These are phyloP conservation scores for Apotomis capreana DNA, from an alignment of 2,888 invertebrate genomes.

Conservation along the genomic window DNA sequence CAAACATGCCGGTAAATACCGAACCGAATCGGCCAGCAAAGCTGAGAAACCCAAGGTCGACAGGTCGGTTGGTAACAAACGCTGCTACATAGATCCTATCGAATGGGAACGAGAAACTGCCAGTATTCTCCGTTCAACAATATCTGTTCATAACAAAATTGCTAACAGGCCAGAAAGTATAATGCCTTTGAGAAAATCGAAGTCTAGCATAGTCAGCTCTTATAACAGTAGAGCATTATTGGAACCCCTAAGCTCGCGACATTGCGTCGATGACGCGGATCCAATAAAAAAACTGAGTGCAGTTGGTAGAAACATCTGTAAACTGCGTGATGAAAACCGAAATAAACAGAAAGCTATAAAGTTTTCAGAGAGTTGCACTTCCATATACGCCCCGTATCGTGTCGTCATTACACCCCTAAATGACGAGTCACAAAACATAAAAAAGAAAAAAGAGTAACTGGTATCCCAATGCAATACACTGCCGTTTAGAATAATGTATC, in stretches of 20 bases:
- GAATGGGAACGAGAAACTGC: conserved; percentile 83
- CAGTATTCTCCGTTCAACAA: conserved; percentile 78
- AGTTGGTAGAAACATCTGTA: conserved; percentile 74
- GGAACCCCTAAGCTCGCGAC: conserved; percentile 60
- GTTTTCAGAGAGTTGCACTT: conserved; percentile 73
- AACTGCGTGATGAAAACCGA: conserved; percentile 67
- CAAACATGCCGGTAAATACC: conserved; percentile 65
- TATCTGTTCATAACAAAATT: conserved; percentile 76
- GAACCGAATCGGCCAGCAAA: conserved; percentile 76
- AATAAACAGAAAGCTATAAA: conserved; percentile 66
- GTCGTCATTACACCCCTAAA: conserved; percentile 70
- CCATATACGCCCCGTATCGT: conserved; percentile 72
- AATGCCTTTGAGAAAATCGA: conserved; percentile 63
- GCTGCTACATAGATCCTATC: conserved; percentile 79
- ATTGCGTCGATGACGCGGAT: conserved; percentile 60
- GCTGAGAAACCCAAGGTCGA: conserved; percentile 69
- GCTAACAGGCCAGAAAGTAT: conserved; percentile 59
- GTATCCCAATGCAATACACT: conserved; percentile 39
- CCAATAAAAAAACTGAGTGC: conserved; percentile 75
- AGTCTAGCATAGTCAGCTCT: conserved; percentile 62
- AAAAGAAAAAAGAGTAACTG: conserved; percentile 52
- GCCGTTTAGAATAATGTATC: background rate
- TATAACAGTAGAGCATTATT: conserved; percentile 54
- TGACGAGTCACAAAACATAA: conserved; percentile 56
- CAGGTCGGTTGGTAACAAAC: conserved; percentile 80